A percentile compares a stretch with the other conserved stretches of the same genome.
These are phyloP conservation scores for Cosmorhoe ocellata DNA, from an alignment of 2,888 invertebrate genomes.

Conservation along the genomic window DNA sequence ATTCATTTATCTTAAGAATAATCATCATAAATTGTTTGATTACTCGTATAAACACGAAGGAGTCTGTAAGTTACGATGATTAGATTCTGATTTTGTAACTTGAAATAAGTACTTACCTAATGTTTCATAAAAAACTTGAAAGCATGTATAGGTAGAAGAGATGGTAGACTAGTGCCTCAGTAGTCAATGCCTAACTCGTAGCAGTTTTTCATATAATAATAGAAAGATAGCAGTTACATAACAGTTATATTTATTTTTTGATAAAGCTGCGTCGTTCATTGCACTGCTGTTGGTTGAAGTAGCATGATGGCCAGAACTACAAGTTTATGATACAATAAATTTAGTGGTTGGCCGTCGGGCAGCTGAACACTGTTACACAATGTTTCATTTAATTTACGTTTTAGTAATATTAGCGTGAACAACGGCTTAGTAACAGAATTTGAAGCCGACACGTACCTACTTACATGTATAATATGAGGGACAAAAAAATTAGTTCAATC, in stretches of 20 bases:
- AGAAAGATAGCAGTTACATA: no score
- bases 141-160: no score
- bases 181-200: no score
- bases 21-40: no score
- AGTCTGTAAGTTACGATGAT: no score
- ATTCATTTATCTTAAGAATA: no score
- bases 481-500: neutral
- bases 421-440: conserved; percentile 13
- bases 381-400: conserved; percentile 18
- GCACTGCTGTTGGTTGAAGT: neutral
- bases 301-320: conserved; percentile 14
- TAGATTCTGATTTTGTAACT: no score
- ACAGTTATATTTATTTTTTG: neutral
- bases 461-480: neutral
- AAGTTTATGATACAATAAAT: conserved; percentile 49
- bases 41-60: no score
- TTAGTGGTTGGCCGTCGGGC: conserved; percentile 31
- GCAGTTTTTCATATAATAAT: no score
- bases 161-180: no score
- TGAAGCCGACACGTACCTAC: neutral
- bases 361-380: conserved; percentile 38
- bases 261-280: neutral
- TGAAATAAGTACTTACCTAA: no score
- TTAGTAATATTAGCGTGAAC: conserved; percentile 6
- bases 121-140: no score